Evolutionary conservation across 2,888 invertebrate species (phyloP).

Genomic region (Axea sp.): DNA sequence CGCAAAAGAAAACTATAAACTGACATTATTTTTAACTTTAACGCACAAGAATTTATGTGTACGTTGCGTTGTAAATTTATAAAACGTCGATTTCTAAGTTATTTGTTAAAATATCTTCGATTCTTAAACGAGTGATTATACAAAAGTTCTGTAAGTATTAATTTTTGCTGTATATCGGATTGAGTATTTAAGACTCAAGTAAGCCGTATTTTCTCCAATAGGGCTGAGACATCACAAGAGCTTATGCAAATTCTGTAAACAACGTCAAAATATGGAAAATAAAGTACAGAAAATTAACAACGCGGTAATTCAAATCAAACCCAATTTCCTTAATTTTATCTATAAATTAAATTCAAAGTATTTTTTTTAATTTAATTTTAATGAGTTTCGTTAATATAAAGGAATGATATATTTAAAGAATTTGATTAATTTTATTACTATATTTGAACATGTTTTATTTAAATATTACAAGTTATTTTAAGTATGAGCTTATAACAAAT

Average conservation of each 20-base stretch:
- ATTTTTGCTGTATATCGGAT: constrained; percentile 38
- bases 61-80: constrained; percentile 22
- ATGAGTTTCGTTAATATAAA: too few relatives aligned
- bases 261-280: constrained; percentile 47
- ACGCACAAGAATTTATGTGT: constrained; percentile 27
- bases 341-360: too few relatives aligned
- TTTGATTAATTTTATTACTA: too few relatives aligned
- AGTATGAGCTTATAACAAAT: too few relatives aligned
- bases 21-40: too few relatives aligned
- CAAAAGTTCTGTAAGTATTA: constrained; percentile 32
- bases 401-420: too few relatives aligned
- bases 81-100: constrained; percentile 24
- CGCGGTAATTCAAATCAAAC: too few relatives aligned
- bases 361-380: too few relatives aligned
- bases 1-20: too few relatives aligned
- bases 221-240: constrained; percentile 41
- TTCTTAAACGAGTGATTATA: constrained; percentile 11
- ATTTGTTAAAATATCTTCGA: constrained; percentile 20
- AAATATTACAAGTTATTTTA: too few relatives aligned
- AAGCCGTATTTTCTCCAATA: constrained; percentile 37
- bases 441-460: too few relatives aligned
- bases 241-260: constrained; percentile 50
- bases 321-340: too few relatives aligned
- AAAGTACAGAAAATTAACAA: constrained; percentile 42
- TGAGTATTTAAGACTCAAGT: constrained; percentile 21